These are phyloP conservation scores for Lithophane socia DNA, from an alignment of 2,888 invertebrate species.

Conservation along the genomic window DNA sequence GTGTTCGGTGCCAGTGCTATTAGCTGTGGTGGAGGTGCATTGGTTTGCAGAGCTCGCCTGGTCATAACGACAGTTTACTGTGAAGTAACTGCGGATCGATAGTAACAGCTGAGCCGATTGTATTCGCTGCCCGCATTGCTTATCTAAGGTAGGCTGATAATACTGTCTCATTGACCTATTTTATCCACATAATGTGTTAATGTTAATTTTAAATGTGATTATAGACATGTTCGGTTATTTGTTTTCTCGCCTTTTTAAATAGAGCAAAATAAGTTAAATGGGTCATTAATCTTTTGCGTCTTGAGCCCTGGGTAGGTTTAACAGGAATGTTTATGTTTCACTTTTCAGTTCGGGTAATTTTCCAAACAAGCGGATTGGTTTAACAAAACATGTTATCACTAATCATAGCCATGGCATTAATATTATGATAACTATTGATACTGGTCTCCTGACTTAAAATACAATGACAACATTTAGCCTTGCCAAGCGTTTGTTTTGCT, in stretches of 20 bases:
- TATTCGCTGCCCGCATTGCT: conserved; percentile 76
- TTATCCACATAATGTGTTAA: conserved; percentile 46
- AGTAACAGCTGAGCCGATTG: conserved; percentile 84
- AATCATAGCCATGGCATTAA: conserved; percentile 12
- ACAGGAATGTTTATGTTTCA: not conserved
- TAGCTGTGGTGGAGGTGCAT: conserved; percentile 77
- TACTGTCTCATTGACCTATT: conserved; percentile 72
- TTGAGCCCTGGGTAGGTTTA: conserved; percentile 1
- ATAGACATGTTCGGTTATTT: not conserved
- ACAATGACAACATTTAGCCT: conserved; percentile 57
- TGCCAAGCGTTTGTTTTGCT: conserved; percentile 54
- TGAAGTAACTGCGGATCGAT: conserved; percentile 81
- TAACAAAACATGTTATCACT: conserved; percentile 17
- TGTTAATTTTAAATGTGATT: conserved; percentile 12
- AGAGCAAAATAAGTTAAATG: conserved; percentile 32
- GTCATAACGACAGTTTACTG: conserved; percentile 64
- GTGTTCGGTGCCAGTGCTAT: conserved; percentile 78
- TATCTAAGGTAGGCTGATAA: conserved; percentile 80
- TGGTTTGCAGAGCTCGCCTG: conserved; percentile 71
- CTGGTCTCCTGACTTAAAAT: conserved; percentile 24
- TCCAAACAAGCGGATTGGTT: not conserved
- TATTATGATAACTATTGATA: conserved; percentile 32
- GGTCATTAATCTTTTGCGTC: conserved; percentile 40
- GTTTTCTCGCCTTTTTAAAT: conserved; percentile 30
- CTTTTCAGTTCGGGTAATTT: conserved; percentile 11